Base-by-base conservation (phyloP, 2,797 vertebrate species). In the Notolepis coatsorum region DNA sequence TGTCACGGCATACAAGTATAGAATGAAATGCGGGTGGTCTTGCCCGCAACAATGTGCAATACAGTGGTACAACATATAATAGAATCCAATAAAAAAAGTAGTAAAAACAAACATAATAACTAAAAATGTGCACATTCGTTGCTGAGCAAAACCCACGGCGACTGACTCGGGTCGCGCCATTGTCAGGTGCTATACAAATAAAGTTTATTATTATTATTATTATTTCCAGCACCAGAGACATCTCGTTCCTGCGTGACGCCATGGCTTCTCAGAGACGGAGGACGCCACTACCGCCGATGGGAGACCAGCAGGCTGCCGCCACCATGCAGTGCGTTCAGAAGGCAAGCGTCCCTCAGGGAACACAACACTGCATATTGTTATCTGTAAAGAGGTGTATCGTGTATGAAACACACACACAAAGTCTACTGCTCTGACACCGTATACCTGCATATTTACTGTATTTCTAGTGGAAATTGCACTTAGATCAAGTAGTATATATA, bases 161-260 rank as follows among this genome's bases (percentile, higher is more conserved):
- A n/a, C n/a, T n/a, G n/a, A n/a, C n/a, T n/a, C n/a, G n/a, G n/a
- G n/a, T n/a, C n/a, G n/a, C n/a, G n/a, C n/a, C n/a, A n/a, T n/a
- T n/a, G n/a, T n/a, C n/a, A n/a, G n/a, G n/a, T n/a, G n/a, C n/a
- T n/a, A n/a, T n/a, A n/a, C n/a, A n/a, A n/a, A n/a, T n/a, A n/a
- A n/a, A n/a, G n/a, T n/a, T n/a, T n/a, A n/a, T n/a, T n/a, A 4
- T 17, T 20, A 27, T 2, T 48, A 33, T 55, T n/a, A n/a, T n/a
- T n/a, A n/a, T n/a, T n/a, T n/a, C n/a, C n/a, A n/a, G n/a, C n/a
- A 82, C 46, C 80, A 97, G 96, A 79, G 95, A 95, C 79, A 89
- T 95, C 77, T 96, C 95, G 4, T 96, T 96, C 64, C 85, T 96
- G 8, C 95, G 93, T 79, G 92, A 97, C 24, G 41, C 88, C 35